Evolutionary conservation across 2,113 vertebrate genomes (phyloP), one percentile per base, ranked within the genome.

Genomic region (Entosphenus tridentatus): DNA sequence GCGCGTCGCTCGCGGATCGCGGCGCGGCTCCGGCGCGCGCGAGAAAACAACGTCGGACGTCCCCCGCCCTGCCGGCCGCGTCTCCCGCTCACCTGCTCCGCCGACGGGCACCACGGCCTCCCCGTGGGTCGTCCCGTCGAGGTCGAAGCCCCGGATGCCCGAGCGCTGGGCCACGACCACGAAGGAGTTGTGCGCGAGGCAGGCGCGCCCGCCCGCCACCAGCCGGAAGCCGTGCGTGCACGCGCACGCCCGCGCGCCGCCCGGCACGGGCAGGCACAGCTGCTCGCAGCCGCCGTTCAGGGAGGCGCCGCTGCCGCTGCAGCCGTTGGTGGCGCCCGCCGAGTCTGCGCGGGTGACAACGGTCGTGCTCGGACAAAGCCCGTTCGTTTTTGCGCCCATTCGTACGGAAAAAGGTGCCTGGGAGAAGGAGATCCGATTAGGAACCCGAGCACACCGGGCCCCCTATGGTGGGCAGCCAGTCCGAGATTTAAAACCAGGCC

Each of bases 101-200:
- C 72, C 72, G 4, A 81, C 69, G 55, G 81, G 81, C 67, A 77
- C 78, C 80, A 82, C 81, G 3, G 81, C 81, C 68, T 82, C 81
- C 10, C 80, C 81, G 74, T 82, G 81, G 72, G 81, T 80, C 1
- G 80, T 78, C 74, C 80, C 81, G 74, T 82, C 81, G 68, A 82
- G 76, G 71, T 82, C 79, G 74, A 82, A 82, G 70, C 81, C 81
- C 18, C 80, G 77, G 69, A 82, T 81, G 62, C 72, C 72, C 13
- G 69, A 73, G 14, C 70, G 13, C 4, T 74, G 76, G 57, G 80
- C 77, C 70, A 81, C 73, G n/a, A 82, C 17, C 10, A 80, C 80
- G 1, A 77, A 82, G 2, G 81, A 82, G 1, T 82, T 80, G 69
- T 76, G 81, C 57, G 79, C 75, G 71, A 79, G 73, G 67, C 81